Percentiles rank a stretch among this genome's conserved stretches.
Conservation (phyloP, 2,888 invertebrate genomes). For the Agrotis segetum region DNA sequence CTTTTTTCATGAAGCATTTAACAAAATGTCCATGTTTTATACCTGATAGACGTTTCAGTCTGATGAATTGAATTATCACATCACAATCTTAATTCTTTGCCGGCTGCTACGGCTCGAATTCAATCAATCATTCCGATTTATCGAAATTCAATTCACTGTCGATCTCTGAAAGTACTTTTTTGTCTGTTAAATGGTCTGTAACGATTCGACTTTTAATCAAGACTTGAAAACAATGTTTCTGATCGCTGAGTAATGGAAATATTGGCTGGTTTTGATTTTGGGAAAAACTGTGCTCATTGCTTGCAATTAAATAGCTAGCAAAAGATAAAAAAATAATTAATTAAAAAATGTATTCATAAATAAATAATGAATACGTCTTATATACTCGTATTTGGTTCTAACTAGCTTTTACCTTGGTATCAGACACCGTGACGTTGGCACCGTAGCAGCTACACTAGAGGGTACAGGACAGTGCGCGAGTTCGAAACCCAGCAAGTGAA, state of each 20-base stretch:
- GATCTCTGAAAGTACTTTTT: conserved; percentile 36
- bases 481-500: too few species aligned
- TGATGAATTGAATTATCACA: conserved; percentile 28
- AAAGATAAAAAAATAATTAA: too few species aligned
- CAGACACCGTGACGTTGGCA: too few species aligned
- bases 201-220: conserved; percentile 22
- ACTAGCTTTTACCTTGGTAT: too few species aligned
- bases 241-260: conserved; percentile 9
- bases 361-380: too few species aligned
- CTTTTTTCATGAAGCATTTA: neutral
- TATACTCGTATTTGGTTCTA: too few species aligned
- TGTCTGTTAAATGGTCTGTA: conserved; percentile 33
- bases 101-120: conserved; percentile 22
- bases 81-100: conserved; percentile 33
- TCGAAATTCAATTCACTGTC: conserved; percentile 52
- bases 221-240: conserved; percentile 6
- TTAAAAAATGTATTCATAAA: too few species aligned
- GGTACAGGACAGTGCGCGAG: too few species aligned
- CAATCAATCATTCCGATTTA: conserved; percentile 58
- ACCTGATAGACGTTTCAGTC: neutral
- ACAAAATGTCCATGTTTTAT: neutral
- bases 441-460: too few species aligned
- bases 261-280: neutral
- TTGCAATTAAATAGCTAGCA: neutral
- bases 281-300: neutral